Evolutionary conservation across 2,888 invertebrate genomes (phyloP).

Genomic region (Rotaria magnacalcarata): DNA sequence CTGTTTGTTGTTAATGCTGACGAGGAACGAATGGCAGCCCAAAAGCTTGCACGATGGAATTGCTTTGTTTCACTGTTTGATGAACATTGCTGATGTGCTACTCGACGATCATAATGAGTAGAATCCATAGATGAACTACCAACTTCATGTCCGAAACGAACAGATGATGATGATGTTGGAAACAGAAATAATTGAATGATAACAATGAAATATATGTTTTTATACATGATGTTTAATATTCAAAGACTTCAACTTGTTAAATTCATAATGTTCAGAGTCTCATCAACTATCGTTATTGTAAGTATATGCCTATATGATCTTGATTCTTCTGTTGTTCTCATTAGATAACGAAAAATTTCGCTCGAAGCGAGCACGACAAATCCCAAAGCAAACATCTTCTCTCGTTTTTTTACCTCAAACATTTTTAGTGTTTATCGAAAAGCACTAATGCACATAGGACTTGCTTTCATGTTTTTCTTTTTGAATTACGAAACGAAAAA

Average conservation of each 20-base stretch:
- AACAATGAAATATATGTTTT: neutral
- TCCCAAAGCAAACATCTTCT: neutral
- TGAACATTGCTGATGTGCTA: neutral
- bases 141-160: neutral
- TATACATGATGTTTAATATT: neutral
- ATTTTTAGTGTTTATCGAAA: neutral
- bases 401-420: no score
- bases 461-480: no score
- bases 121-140: slow-evolving; percentile 16
- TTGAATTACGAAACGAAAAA: no score
- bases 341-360: slow-evolving; percentile 10
- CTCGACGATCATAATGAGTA: slow-evolving; percentile 1
- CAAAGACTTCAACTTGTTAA: no score
- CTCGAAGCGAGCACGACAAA: neutral
- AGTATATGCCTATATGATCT: no score
- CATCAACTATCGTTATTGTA: no score
- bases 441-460: neutral
- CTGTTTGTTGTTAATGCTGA: neutral
- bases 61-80: neutral
- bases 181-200: neutral
- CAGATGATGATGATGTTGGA: no score
- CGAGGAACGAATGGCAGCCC: neutral
- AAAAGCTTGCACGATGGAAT: neutral
- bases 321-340: neutral
- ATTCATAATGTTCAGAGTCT: no score